A percentile compares a stretch with the other conserved stretches of the same genome.
phyloP scores from a whole-genome alignment of 2,888 invertebrate genomes.

The Lymantria monacha region DNA sequence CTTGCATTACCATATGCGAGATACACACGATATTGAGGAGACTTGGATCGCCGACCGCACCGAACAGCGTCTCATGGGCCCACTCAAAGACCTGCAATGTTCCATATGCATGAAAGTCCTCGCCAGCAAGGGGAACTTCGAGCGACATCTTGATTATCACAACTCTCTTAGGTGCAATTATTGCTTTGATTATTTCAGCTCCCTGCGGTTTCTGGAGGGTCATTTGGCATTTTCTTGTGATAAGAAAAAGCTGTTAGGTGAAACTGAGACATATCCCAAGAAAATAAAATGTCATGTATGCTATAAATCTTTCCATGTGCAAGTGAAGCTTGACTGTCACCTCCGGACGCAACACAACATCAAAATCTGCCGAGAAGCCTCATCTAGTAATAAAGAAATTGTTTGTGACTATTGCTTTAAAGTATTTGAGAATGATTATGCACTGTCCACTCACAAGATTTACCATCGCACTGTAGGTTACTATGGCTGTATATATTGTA shows the following conservation, averaged over 20 bases:
- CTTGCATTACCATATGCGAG: slow-evolving; percentile 68
- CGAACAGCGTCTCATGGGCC: slow-evolving; percentile 52
- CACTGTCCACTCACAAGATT: slow-evolving; percentile 63
- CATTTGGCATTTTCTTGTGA: slow-evolving; percentile 72
- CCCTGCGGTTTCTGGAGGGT: slow-evolving; percentile 68
- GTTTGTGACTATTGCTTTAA: slow-evolving; percentile 77
- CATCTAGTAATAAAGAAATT: slow-evolving; percentile 53
- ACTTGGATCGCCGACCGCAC: slow-evolving; percentile 70
- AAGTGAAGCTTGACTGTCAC: slow-evolving; percentile 76
- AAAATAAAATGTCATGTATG: slow-evolving; percentile 72
- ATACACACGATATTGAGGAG: slow-evolving; percentile 64
- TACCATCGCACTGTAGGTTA: slow-evolving; percentile 70
- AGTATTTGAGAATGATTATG: slow-evolving; percentile 70
- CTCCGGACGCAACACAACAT: slow-evolving; percentile 65
- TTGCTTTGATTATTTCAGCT: slow-evolving; percentile 73
- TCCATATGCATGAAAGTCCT: slow-evolving; percentile 72
- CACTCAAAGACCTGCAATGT: slow-evolving; percentile 71
- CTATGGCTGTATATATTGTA: slow-evolving; percentile 77
- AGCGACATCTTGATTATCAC: slow-evolving; percentile 76
- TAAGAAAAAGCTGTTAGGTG: slow-evolving; percentile 68
- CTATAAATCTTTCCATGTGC: slow-evolving; percentile 75
- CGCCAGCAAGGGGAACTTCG: slow-evolving; percentile 73
- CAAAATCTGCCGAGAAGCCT: slow-evolving; percentile 47
- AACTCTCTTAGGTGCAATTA: slow-evolving; percentile 76
- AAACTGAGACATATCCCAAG: slow-evolving; percentile 65